Evolutionary conservation across 2,888 invertebrate genomes (phyloP).

Genomic region (Thyatira batis): DNA sequence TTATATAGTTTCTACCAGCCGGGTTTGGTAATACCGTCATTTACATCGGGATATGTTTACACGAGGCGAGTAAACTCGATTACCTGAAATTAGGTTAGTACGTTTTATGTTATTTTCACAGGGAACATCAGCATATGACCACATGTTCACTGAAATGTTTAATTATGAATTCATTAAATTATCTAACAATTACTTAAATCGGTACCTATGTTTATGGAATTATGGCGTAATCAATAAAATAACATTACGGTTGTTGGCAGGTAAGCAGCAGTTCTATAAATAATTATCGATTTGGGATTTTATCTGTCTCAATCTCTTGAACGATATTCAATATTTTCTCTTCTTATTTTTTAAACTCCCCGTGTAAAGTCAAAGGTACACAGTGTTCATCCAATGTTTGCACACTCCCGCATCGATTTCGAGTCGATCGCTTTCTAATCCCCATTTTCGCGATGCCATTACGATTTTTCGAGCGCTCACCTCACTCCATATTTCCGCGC

Average conservation of each 20-base stretch:
- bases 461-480: constrained; percentile 78
- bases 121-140: constrained; percentile 16
- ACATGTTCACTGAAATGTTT: constrained; percentile 7
- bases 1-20: constrained; percentile 27
- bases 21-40: constrained; percentile 56
- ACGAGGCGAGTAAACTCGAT: constrained; percentile 70
- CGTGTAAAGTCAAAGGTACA: constrained; percentile 25
- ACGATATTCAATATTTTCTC: background rate
- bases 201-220: too few relatives aligned
- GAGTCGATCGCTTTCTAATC: constrained; percentile 80
- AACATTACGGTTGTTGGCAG: too few relatives aligned
- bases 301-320: background rate
- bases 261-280: background rate
- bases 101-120: constrained; percentile 69
- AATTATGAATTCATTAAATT: background rate
- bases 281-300: background rate
- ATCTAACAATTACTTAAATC: background rate
- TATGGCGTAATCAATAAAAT: too few relatives aligned
- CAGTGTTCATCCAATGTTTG: constrained; percentile 52
- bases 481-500: constrained; percentile 80
- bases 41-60: constrained; percentile 69
- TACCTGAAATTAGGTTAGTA: constrained; percentile 76
- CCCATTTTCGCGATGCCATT: constrained; percentile 79
- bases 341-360: background rate
- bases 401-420: constrained; percentile 70